Conservation (phyloP, 2,888 invertebrate genomes). For the Apotomis capreana region DNA sequence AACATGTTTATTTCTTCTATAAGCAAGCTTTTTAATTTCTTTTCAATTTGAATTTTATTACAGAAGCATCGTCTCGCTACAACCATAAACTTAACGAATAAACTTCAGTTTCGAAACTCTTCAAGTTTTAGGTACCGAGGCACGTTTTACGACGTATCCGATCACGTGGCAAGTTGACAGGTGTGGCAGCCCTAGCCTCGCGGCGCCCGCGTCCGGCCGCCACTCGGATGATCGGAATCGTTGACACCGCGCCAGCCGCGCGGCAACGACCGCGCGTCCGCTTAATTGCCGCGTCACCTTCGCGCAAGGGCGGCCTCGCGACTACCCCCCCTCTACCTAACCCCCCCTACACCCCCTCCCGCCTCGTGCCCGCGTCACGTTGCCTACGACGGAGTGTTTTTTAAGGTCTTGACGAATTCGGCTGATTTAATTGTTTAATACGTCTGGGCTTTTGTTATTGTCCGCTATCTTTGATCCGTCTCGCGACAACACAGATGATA, state of each 20-base stretch:
- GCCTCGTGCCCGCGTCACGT: slow-evolving; percentile 64
- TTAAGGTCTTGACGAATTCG: slow-evolving; percentile 22
- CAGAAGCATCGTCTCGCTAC: too few species aligned
- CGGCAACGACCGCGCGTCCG: slow-evolving; percentile 76
- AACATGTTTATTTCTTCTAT: too few species aligned
- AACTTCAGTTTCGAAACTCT: too few species aligned
- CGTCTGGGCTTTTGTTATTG: background rate
- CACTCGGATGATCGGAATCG: slow-evolving; percentile 75
- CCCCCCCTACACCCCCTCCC: slow-evolving; percentile 41
- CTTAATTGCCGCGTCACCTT: slow-evolving; percentile 82
- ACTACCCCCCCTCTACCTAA: slow-evolving; percentile 44
- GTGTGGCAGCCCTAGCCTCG: slow-evolving; percentile 48
- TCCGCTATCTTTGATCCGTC: background rate
- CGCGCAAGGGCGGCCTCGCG: slow-evolving; percentile 67
- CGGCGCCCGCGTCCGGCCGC: slow-evolving; percentile 65
- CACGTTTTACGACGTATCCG: too few species aligned
- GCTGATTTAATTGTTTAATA: background rate
- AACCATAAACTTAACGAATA: too few species aligned
- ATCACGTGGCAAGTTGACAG: too few species aligned
- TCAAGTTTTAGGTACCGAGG: too few species aligned
- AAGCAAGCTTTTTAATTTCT: too few species aligned
- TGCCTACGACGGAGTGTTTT: slow-evolving; percentile 50
- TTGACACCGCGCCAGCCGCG: slow-evolving; percentile 77
- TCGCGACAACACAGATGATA: background rate
- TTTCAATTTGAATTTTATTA: too few species aligned